Percentiles rank a stretch among this genome's conserved stretches.
These are phyloP conservation scores for Microctonus aethiopoides DNA, from an alignment of 2,888 invertebrate species.

Conservation along the genomic window DNA sequence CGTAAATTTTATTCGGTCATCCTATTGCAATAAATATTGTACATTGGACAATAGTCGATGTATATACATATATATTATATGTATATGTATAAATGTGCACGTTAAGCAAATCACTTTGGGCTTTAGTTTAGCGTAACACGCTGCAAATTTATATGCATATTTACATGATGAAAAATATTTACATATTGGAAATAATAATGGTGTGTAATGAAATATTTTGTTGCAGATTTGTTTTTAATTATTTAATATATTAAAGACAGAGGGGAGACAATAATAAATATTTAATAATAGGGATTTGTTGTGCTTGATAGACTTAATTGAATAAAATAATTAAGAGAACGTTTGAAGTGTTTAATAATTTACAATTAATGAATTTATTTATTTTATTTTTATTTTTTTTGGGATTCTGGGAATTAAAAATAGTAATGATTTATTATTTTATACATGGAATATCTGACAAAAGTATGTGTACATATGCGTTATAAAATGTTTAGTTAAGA, in stretches of 20 bases:
- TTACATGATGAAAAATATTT: neutral
- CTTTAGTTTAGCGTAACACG: slow-evolving; percentile 23
- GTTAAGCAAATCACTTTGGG: slow-evolving; percentile 48
- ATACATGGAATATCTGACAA: neutral
- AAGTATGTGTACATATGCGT: neutral
- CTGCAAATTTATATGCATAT: neutral
- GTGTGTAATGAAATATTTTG: neutral
- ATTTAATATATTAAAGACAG: neutral
- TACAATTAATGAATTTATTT: too few relatives aligned
- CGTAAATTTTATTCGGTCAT: slow-evolving; percentile 64
- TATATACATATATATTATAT: too few relatives aligned
- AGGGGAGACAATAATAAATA: neutral
- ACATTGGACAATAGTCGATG: slow-evolving; percentile 43
- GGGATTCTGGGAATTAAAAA: too few relatives aligned
- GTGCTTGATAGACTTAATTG: too few relatives aligned
- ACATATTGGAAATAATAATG: neutral
- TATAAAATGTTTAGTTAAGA: slow-evolving; percentile 4
- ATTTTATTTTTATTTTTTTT: too few relatives aligned
- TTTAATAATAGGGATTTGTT: too few relatives aligned
- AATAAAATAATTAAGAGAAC: too few relatives aligned
- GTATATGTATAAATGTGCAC: slow-evolving; percentile 31
- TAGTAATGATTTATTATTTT: slow-evolving; percentile 2
- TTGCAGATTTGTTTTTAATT: neutral
- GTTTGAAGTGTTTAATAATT: too few relatives aligned
- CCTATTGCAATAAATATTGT: slow-evolving; percentile 61